Evolutionary conservation across 2,888 invertebrate genomes (phyloP).

Genomic region (Drosophila nigritarsus): DNA sequence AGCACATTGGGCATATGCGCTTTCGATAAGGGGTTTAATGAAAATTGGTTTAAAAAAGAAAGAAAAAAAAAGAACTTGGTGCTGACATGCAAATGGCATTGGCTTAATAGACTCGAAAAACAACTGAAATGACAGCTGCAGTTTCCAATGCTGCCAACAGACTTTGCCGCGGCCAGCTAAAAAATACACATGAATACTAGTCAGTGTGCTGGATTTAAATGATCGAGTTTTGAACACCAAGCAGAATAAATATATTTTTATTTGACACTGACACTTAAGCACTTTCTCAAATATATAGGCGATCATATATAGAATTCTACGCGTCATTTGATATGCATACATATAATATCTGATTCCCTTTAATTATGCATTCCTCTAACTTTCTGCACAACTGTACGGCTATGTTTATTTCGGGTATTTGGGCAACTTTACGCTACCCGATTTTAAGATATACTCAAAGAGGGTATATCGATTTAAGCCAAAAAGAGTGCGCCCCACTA

Average conservation of each 20-base stretch:
- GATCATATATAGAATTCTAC: neutral
- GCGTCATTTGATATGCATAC: neutral
- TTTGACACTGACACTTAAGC: neutral
- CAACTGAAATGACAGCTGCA: slow-evolving; percentile 47
- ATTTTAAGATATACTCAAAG: no score
- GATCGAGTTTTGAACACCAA: neutral
- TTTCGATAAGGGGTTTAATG: slow-evolving; percentile 28
- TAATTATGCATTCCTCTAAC: neutral
- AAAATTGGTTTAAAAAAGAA: neutral
- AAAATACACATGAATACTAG: neutral
- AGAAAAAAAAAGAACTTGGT: slow-evolving; percentile 12
- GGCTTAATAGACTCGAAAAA: slow-evolving; percentile 59
- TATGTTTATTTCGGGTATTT: neutral
- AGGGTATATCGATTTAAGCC: slow-evolving; percentile 41
- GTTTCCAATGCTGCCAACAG: slow-evolving; percentile 33
- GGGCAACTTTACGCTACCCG: neutral
- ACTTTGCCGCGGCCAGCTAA: slow-evolving; percentile 22
- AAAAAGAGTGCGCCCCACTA: slow-evolving; percentile 33
- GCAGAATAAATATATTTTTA: neutral
- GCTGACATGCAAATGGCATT: slow-evolving; percentile 67
- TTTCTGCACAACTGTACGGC: neutral
- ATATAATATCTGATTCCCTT: neutral
- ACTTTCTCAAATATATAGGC: neutral
- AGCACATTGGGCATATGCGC: slow-evolving; percentile 7
- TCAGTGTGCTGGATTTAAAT: neutral